Percentiles rank a stretch among this genome's conserved stretches.
Evolutionary conservation across 2,113 vertebrate genomes (phyloP).

Genomic region (Archocentrus centrarchus): DNA sequence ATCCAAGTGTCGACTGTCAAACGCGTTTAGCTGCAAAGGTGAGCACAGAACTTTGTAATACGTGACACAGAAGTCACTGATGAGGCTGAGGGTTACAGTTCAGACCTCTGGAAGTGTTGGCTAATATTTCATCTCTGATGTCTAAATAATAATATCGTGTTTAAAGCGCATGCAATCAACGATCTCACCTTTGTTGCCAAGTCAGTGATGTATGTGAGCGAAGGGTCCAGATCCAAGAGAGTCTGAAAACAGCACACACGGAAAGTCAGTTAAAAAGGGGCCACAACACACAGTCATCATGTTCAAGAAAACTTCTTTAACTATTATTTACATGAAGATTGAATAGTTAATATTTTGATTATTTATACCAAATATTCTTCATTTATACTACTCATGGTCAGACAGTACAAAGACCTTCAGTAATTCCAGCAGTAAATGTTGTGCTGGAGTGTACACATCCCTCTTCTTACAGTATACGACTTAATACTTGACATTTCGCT

Average conservation of each 20-base stretch:
- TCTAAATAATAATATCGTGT: background rate
- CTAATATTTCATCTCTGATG: background rate
- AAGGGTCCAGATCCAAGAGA: constrained; percentile 87
- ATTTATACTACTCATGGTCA: rapidly evolving
- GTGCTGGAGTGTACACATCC: background rate
- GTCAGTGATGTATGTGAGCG: constrained; percentile 88
- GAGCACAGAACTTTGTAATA: background rate
- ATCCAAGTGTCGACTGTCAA: constrained; percentile 92
- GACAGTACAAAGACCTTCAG: background rate
- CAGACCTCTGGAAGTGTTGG: background rate
- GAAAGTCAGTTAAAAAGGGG: background rate
- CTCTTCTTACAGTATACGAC: background rate
- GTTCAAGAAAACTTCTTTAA: background rate
- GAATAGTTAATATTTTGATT: background rate
- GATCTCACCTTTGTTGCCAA: constrained; percentile 84
- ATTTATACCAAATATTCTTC: background rate
- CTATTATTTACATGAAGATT: background rate
- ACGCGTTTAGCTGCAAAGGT: constrained; percentile 88
- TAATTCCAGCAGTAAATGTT: background rate
- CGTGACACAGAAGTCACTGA: background rate
- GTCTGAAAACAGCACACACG: constrained; percentile 75
- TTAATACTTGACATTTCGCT: no score
- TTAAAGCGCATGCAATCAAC: background rate
- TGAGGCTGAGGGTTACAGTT: background rate
- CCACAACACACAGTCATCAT: no score